phyloP scores from a whole-genome alignment of 2,888 invertebrate genomes.

The Calameuta filiformis region DNA sequence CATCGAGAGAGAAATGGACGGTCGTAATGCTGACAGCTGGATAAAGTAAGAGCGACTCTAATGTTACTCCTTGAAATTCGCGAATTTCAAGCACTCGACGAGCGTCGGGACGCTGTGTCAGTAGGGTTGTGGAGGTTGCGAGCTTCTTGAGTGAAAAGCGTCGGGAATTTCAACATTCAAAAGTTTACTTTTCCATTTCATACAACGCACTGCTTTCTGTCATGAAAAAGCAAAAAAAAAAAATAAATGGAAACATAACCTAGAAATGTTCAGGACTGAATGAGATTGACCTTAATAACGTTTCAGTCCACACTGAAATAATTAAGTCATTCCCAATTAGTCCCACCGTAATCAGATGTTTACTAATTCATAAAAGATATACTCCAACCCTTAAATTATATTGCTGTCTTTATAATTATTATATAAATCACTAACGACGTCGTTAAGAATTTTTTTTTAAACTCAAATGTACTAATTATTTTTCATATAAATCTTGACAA shows the following conservation, averaged over 20 bases:
- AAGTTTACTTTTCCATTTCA: background rate
- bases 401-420: no score
- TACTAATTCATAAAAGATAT: background rate
- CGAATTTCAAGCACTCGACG: background rate
- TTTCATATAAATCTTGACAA: background rate
- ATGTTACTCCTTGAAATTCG: background rate
- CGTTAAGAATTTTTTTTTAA: background rate
- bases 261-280: background rate
- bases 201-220: background rate
- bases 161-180: background rate
- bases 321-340: background rate
- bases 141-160: background rate
- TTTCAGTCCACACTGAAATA: background rate
- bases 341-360: background rate
- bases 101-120: background rate
- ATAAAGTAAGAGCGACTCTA: background rate
- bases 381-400: no score
- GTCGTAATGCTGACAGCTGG: background rate
- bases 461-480: fast-evolving
- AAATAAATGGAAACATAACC: no score
- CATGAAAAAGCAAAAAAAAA: background rate
- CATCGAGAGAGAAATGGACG: background rate
- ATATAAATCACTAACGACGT: background rate
- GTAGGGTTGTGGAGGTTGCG: background rate
- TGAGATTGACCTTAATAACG: background rate